Conservation (phyloP, 2,113 vertebrate genomes). For the western clawed frog (Xenopus tropicalis) region UCB_Xtro_10.0 CM004450.2:34972001-34972500, state of each 20-base stretch:
- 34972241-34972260: no score
- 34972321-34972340: constrained; percentile 79
- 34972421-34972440: constrained; percentile 77
- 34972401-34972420: constrained; percentile 83
- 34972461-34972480: no score
- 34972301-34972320: constrained; percentile 69
- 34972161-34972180: constrained; percentile 76
- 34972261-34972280: no score
- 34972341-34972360: constrained; percentile 68
- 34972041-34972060: constrained; percentile 70
- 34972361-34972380: constrained; percentile 71
- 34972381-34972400: constrained; percentile 73
- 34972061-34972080: constrained; percentile 69
- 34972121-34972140: constrained; percentile 80
- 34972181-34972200: constrained; percentile 79
- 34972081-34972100: constrained; percentile 76
- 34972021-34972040: constrained; percentile 76
- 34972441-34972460: constrained; percentile 77
- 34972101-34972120: constrained; percentile 84
- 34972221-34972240: constrained; percentile 59
- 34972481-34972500: no score
- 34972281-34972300: neutral
- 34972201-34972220: constrained; percentile 77
- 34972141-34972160: constrained; percentile 75
- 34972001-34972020: constrained; percentile 75